Evolutionary conservation across 2,888 invertebrate genomes (phyloP).

Genomic region (Polyommatus icarus): DNA sequence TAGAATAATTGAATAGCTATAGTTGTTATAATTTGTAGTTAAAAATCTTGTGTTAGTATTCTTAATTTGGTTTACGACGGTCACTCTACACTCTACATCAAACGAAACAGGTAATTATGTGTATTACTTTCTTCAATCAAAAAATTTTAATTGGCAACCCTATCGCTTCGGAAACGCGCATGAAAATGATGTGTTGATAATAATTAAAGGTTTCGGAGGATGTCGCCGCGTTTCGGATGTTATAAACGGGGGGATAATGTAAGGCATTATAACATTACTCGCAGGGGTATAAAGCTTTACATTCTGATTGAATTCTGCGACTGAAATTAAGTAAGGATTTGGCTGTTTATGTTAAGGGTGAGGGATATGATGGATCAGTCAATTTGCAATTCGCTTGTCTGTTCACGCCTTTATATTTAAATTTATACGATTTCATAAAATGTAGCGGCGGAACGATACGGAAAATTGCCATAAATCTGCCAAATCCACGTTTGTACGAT

Average conservation of each 20-base stretch:
- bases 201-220: constrained; percentile 77
- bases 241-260: constrained; percentile 69
- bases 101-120: background rate
- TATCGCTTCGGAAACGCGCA: constrained; percentile 63
- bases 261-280: constrained; percentile 77
- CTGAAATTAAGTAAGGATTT: constrained; percentile 81
- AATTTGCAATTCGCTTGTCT: constrained; percentile 64
- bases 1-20: background rate
- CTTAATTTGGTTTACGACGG: background rate
- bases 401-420: constrained; percentile 55
- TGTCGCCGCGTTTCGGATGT: constrained; percentile 64
- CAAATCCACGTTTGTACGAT: constrained; percentile 6
- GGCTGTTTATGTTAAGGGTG: constrained; percentile 73
- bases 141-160: constrained; percentile 56
- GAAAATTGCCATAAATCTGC: constrained; percentile 13
- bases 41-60: background rate
- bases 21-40: background rate
- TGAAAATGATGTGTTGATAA: constrained; percentile 80
- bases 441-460: constrained; percentile 2
- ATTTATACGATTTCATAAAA: constrained; percentile 27
- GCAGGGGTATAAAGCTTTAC: constrained; percentile 74
- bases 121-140: background rate
- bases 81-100: background rate
- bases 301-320: constrained; percentile 79
- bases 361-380: constrained; percentile 71